A percentile compares a stretch with the other conserved stretches of the same genome.
Evolutionary conservation across 2,797 vertebrate species (phyloP).

Genomic region (Avahi laniger): DNA sequence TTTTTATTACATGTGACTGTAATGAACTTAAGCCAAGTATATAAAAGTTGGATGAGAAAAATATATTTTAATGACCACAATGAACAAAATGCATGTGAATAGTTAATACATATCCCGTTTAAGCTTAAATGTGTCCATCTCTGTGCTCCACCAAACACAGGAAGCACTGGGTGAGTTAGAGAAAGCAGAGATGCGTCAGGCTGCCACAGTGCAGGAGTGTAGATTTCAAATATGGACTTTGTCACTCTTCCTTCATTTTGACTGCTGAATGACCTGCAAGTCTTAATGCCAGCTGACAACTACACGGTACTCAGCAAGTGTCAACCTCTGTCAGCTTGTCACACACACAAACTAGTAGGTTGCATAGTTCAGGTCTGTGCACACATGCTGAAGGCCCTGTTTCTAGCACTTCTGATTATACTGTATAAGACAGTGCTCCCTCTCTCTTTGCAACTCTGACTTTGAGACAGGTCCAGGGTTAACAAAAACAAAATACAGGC

Average conservation of each 20-base stretch:
- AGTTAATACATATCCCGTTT: not conserved
- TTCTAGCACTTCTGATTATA: slow-evolving; percentile 47
- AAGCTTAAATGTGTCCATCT: not conserved
- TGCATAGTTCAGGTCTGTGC: slow-evolving; percentile 16
- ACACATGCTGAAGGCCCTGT: not conserved
- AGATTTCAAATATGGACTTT: not conserved
- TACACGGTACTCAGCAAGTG: slow-evolving; percentile 31
- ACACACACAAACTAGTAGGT: not conserved
- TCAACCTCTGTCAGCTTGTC: slow-evolving; percentile 69
- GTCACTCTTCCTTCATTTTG: slow-evolving; percentile 61
- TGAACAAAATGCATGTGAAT: not conserved
- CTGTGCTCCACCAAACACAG: not conserved
- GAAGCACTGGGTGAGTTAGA: not conserved
- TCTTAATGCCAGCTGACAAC: slow-evolving; percentile 61
- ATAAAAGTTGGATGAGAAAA: slow-evolving; percentile 16
- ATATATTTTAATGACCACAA: not conserved
- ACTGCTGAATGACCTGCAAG: slow-evolving; percentile 50
- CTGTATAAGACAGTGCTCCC: not conserved
- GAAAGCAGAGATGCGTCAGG: not conserved
- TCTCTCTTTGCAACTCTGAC: slow-evolving; percentile 10
- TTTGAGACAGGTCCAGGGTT: slow-evolving; percentile 11
- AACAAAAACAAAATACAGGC: not conserved
- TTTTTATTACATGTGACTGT: not conserved
- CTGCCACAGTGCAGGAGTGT: not conserved
- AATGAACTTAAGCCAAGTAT: slow-evolving; percentile 26